These are phyloP conservation scores for Andrena flavipes DNA, from an alignment of 2,888 invertebrate genomes.

Conservation along the genomic window DNA sequence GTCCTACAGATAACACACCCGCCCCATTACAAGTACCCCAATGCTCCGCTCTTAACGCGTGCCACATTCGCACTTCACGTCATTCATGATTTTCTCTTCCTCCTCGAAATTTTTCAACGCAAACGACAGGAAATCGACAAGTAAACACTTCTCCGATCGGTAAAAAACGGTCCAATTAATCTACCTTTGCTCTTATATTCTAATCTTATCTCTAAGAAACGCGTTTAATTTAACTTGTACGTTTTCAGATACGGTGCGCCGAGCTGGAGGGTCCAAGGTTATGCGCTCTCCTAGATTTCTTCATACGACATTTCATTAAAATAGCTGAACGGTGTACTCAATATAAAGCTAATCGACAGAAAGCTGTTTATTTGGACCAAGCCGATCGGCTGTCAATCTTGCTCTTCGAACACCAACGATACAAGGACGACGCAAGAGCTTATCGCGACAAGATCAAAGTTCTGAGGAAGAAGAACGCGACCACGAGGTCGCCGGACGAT, in stretches of 20 bases:
- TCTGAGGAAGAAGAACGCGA: conserved; percentile 56
- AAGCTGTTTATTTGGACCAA: conserved; percentile 90
- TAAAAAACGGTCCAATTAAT: background rate
- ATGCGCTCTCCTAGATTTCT: conserved; percentile 89
- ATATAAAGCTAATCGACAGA: conserved; percentile 88
- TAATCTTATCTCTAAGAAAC: conserved; percentile 64
- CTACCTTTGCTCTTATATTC: background rate
- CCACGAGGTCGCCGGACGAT: conserved; percentile 30
- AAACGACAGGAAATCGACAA: background rate
- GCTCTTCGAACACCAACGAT: conserved; percentile 87
- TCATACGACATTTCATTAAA: conserved; percentile 90
- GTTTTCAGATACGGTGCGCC: conserved; percentile 80
- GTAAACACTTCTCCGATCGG: background rate
- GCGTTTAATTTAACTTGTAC: conserved; percentile 11
- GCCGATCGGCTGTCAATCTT: conserved; percentile 89
- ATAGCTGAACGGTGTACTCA: conserved; percentile 89
- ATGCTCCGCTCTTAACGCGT: too few relatives aligned
- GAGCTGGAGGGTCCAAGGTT: conserved; percentile 87
- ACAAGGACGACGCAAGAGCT: conserved; percentile 86
- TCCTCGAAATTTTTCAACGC: background rate
- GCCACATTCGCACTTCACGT: background rate
- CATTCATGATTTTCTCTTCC: background rate
- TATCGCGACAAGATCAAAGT: conserved; percentile 86
- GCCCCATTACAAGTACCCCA: too few relatives aligned
- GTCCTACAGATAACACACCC: too few relatives aligned